Evolutionary conservation across 2,888 invertebrate genomes (phyloP).

Genomic region (Aleiodes testaceus): DNA sequence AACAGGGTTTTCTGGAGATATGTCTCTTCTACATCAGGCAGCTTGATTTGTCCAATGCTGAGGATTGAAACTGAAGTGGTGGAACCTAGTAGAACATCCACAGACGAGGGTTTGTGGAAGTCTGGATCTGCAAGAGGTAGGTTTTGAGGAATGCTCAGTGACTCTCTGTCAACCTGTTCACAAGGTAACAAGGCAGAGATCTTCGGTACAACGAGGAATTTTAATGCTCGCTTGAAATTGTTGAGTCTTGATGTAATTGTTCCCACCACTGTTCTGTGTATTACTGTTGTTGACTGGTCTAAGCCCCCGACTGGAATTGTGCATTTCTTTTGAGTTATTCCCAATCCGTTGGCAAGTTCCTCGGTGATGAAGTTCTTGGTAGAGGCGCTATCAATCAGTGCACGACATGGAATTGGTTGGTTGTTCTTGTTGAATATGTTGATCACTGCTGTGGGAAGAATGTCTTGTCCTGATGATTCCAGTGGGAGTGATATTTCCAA

Average conservation of each 20-base stretch:
- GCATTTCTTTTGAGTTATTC: background rate
- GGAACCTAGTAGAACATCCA: background rate
- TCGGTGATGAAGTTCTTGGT: background rate
- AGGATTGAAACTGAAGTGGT: background rate
- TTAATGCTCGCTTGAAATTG: background rate
- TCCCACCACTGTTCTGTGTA: background rate
- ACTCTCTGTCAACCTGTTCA: background rate
- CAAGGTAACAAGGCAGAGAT: background rate
- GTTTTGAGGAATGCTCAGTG: background rate
- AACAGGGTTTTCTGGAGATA: too few relatives aligned
- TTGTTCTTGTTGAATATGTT: background rate
- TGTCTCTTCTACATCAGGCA: too few relatives aligned
- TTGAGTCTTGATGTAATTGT: too few relatives aligned
- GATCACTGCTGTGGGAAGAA: too few relatives aligned
- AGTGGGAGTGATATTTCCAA: too few relatives aligned
- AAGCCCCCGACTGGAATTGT: slow-evolving; percentile 41
- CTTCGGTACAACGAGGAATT: slow-evolving; percentile 26
- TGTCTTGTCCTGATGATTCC: too few relatives aligned
- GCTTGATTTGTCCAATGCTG: too few relatives aligned
- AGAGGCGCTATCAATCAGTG: background rate
- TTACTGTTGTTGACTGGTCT: slow-evolving; percentile 29
- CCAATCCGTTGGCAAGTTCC: background rate
- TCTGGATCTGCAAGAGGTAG: background rate
- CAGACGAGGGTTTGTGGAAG: background rate
- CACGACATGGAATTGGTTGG: background rate